Evolutionary conservation across 2,888 invertebrate genomes (phyloP), one percentile per base, ranked within the genome.

Genomic region (Callinectes sapidus): DNA sequence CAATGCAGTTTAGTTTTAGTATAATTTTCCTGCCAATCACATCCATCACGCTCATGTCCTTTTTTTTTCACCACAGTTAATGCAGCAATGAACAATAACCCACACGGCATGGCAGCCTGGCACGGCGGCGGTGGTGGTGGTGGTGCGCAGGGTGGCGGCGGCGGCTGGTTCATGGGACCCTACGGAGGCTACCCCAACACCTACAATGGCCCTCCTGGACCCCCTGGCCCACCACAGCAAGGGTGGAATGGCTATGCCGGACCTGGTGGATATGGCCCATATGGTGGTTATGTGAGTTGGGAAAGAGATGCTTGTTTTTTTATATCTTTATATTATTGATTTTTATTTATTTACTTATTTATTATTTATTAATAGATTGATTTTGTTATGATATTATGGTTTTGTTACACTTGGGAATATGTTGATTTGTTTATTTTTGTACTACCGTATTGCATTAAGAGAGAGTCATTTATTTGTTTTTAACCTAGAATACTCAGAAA

Each of bases 21-120:
- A n/a, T 48, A 48, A 48, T 48, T 48, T 6, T 48, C 48, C 10
- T 48, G 48, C 48, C 23, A 23, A 61, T 61, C 23, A 23, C 2
- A 61, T 23, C 23, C 61, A 3, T 61, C 23, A 48, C 48, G 8
- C 10, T 10, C 10, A 5, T 18, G 18, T 16, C 55, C 55, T 1
- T 5, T 2, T 61, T 61, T 18, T 18, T 39, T 13, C 14, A 23
- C 28, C 48, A 23, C 87, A 87, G 87, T 88, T 61, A 61, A 88
- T 87, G 87, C 61, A 54, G n/a, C 88, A 88, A 55, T 54, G 55
- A 88, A 35, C 54, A 55, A 18, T 23, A 54, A 87, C 42, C 86
- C 39, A 81, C 91, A 91, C 54, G 88, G 88, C 28, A 91, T 91
- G 91, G 66, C 89, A 14, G 32, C 88, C 35, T 91, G 91, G 91